A percentile compares a stretch with the other conserved stretches of the same genome.
Conservation (phyloP, 2,888 invertebrate species). For the Apotomis capreana region DNA sequence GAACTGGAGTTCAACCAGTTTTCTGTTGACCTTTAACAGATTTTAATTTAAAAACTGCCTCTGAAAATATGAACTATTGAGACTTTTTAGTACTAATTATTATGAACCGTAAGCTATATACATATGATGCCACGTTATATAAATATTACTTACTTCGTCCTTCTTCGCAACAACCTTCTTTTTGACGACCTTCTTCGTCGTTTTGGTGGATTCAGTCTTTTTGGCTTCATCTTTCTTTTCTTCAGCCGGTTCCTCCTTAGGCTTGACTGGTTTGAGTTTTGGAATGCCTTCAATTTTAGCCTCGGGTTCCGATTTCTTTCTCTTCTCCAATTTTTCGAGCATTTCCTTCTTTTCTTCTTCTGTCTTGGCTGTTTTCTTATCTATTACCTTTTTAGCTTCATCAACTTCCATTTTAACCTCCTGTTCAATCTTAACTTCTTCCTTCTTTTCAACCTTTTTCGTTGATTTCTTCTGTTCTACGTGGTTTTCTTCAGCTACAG, state of each 20-base stretch:
- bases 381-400: constrained; percentile 75
- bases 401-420: constrained; percentile 73
- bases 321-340: constrained; percentile 78
- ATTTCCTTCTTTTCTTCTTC: constrained; percentile 79
- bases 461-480: constrained; percentile 76
- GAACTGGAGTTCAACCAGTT: constrained; percentile 18
- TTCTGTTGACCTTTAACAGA: constrained; percentile 10
- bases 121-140: constrained; percentile 45
- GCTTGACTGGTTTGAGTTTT: constrained; percentile 82
- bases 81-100: constrained; percentile 13
- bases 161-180: constrained; percentile 79
- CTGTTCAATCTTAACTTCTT: constrained; percentile 61
- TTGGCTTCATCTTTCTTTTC: constrained; percentile 76
- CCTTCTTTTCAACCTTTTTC: constrained; percentile 68
- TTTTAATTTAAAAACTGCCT: background rate
- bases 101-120: constrained; percentile 56
- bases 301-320: constrained; percentile 73
- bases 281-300: constrained; percentile 85
- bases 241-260: constrained; percentile 76
- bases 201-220: constrained; percentile 77
- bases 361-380: constrained; percentile 78
- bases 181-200: constrained; percentile 70
- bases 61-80: constrained; percentile 15
- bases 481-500: constrained; percentile 78
- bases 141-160: constrained; percentile 72